Evolutionary conservation across 1,140 invertebrate species (phyloP), one percentile per base, ranked within the genome.

Genomic region (Phthorimaea operculella): DNA sequence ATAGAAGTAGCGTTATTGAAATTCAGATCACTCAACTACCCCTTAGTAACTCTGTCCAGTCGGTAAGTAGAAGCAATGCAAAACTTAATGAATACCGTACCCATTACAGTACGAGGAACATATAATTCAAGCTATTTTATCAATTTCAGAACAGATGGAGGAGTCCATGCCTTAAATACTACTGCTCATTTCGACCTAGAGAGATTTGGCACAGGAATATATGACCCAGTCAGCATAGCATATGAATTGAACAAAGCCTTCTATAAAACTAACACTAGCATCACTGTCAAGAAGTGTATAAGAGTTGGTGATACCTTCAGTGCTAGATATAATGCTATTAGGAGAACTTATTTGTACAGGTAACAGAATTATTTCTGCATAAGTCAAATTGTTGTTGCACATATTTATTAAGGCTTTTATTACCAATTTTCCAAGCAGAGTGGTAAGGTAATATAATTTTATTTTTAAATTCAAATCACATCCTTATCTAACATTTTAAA

Each of bases 121-220:
- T 2, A 28, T 39, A 15, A 33, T 48, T 10, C 7, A 18, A 54
- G 62, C 12, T 51, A 57, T 55, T 53, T 68, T 70, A n/a, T n/a
- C n/a, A n/a, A n/a, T n/a, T 79, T 59, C 66, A 93, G 91, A 64
- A 93, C 92, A 79, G 92, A 93, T 88, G 77, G 87, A 9, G 92
- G 91, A 55, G 92, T 93, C 5, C 91, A 93, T 81, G 91, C 90
- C 1, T 65, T 92, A 11, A 86, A 87, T 63, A 78, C 87, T 12
- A 87, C 87, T n/a, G 88, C 88, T 33, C 91, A 92, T 63, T 85
- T 91, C 57, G 90, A 92, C 58, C 58, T 93, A 55, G 64, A 85
- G 16, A 85, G 82, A 50, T 59, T 52, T 16, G 80, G 86, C 55
- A 60, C 81, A 14, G 47, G 51, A 6, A 69, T 87, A n/a, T 90